Evolutionary conservation across 2,888 invertebrate species (phyloP), one percentile per base, ranked within the genome.

Genomic region (Agrotis ipsilon): DNA sequence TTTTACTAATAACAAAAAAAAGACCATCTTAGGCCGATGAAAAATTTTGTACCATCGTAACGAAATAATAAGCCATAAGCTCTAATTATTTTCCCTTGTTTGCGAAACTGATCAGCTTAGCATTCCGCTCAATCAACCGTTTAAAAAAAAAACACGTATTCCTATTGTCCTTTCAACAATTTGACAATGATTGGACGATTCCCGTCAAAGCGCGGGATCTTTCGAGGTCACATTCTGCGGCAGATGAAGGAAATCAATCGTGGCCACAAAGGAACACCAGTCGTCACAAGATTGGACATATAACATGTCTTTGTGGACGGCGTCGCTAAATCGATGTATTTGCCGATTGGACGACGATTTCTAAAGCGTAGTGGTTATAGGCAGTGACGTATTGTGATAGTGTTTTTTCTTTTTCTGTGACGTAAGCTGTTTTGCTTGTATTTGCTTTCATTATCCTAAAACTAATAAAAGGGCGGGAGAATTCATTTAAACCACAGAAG

Each of bases 251-350:
- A 74, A 81, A 84, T 80, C 83, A 78, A 83, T 84, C 49, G 73
- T 21, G 46, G 21, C 16, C 19, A 84, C 75, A 84, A 83, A 77
- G 84, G 64, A 63, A 45, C 65, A 58, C 46, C 57, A 46, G 57
- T 49, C n/a, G 49, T 58, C 68, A 74, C 76, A 70, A 79, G 77
- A 81, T 84, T 80, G 81, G 78, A 82, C 82, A 61, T 82, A 82
- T 80, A 76, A 78, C 75, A 80, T 68, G 68, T 69, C 84, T 82
- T 83, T 82, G 84, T 83, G 19, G 6, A 18, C 19, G 51, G 55
- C 21, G 65, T 59, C 57, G 67, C 52, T 54, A 67, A 74, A 81
- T 72, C 27, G 77, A 71, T 55, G 77, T 70, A 74, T 76, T 78
- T 82, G 69, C 70, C 49, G 68, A 75, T 75, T 39, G 59, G n/a